Evolutionary conservation across 1,140 invertebrate species (phyloP), one percentile per base, ranked within the genome.

Genomic region (Ips typographus): DNA sequence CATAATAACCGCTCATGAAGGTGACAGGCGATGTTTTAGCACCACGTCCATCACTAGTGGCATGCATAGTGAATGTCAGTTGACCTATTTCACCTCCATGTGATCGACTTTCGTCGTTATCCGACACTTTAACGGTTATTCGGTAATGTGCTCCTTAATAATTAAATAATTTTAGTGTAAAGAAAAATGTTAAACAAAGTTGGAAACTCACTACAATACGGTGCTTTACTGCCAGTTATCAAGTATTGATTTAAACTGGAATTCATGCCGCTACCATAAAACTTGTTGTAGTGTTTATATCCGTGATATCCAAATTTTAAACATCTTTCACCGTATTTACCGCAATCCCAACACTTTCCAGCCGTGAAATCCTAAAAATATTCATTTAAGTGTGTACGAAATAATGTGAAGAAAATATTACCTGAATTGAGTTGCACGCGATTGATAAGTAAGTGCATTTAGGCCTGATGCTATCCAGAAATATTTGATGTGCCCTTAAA

Each of bases 391-490:
- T 7, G 55, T 41, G 43, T n/a, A 4, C 4, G 38, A 7, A 52
- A 66, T 65, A 40, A 38, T 6, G 22, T 51, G 8, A 44, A 56
- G 56, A 55, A 63, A 36, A 62, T 61, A 37, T 74, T 69, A 87
- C 86, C 63, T 91, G 87, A 82, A 88, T 94, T n/a, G 89, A 91
- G 2, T 85, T 81, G 74, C 94, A 96, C 38, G 90, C 87, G 43
- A 93, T 88, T 0, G 88, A 87, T 68, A 89, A 79, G 77, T 92
- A 95, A 0, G 88, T 85, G 76, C 94, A 95, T 1, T 82, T 77
- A 1, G 87, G 85, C 8, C 89, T 89, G 56, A 97, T 90, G 64
- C 92, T 94, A 78, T 96, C 94, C 0, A 87, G 91, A 77, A 95
- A 96, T 75, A 89, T 91, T 72, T 94, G 88, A 75, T 94, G 89